Percentiles rank a stretch among this genome's conserved stretches.
phyloP scores from a whole-genome alignment of 1,140 invertebrate genomes.

The Rhysida immarginata region DNA sequence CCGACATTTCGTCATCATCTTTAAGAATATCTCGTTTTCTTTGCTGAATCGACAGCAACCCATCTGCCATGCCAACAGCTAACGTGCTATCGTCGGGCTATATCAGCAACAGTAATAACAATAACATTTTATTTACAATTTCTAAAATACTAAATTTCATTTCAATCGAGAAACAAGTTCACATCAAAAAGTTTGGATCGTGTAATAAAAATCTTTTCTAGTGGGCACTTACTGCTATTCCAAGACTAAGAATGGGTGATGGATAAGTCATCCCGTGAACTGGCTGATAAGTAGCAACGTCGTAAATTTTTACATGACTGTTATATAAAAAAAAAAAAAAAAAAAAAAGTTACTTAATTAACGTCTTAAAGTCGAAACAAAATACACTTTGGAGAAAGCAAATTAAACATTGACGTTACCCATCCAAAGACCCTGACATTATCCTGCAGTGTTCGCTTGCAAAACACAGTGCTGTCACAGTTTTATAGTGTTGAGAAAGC shows the following conservation, averaged over 20 bases:
- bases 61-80: constrained; percentile 81
- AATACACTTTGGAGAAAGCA: not conserved
- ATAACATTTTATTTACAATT: constrained; percentile 6
- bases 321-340: constrained; percentile 13
- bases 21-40: constrained; percentile 33
- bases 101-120: constrained; percentile 14
- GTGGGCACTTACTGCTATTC: constrained; percentile 52
- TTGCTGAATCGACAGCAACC: constrained; percentile 67
- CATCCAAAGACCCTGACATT: constrained; percentile 77
- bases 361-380: not conserved
- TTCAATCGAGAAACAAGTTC: no score
- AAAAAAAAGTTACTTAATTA: constrained; percentile 4
- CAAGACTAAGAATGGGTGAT: constrained; percentile 76
- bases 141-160: no score
- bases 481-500: constrained; percentile 81
- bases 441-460: constrained; percentile 63
- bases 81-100: constrained; percentile 56
- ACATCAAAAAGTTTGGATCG: no score
- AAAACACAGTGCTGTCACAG: constrained; percentile 65
- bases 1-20: constrained; percentile 17
- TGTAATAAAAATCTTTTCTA: no score
- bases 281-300: constrained; percentile 66
- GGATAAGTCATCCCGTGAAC: constrained; percentile 80
- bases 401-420: constrained; percentile 24
- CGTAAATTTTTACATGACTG: constrained; percentile 83